Evolutionary conservation across 2,797 vertebrate genomes (phyloP).

Genomic region (Enteromius mattozi): DNA sequence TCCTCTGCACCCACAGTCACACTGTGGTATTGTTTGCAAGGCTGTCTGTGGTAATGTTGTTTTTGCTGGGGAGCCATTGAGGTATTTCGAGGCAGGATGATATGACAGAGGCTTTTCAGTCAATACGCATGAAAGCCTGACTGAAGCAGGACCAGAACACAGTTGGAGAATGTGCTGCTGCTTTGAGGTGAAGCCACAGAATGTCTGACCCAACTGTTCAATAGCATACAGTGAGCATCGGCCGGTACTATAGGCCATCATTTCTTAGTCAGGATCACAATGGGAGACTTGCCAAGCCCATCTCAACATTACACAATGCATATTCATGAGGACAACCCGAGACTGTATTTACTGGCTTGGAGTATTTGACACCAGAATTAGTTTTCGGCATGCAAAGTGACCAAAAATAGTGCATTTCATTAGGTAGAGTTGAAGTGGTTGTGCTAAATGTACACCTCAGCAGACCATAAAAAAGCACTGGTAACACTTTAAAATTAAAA

Average conservation of each 20-base stretch:
- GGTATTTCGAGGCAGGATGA: slow-evolving; percentile 17
- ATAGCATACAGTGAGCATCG: background rate
- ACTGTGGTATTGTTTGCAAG: slow-evolving; percentile 49
- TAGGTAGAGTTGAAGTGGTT: background rate
- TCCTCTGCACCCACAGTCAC: slow-evolving; percentile 37
- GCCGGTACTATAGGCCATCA: background rate
- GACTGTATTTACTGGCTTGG: slow-evolving; percentile 11
- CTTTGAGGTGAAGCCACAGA: slow-evolving; percentile 32
- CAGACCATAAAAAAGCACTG: background rate
- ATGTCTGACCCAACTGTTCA: background rate
- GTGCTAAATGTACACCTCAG: background rate
- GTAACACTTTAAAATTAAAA: background rate
- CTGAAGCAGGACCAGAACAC: slow-evolving; percentile 15
- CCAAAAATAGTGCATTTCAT: background rate
- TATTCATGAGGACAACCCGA: slow-evolving; percentile 7
- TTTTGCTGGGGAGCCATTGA: slow-evolving; percentile 26
- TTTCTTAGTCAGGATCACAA: background rate
- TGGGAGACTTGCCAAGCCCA: background rate
- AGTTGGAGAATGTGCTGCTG: slow-evolving; percentile 26
- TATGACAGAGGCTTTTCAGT: slow-evolving; percentile 38
- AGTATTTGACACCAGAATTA: background rate
- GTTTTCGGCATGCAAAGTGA: background rate
- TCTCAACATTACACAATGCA: background rate
- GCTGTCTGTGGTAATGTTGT: slow-evolving; percentile 35
- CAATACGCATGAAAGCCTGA: background rate